Evolutionary conservation across 2,797 vertebrate species (phyloP).

Genomic region (Melanogrammus aeglefinus): DNA sequence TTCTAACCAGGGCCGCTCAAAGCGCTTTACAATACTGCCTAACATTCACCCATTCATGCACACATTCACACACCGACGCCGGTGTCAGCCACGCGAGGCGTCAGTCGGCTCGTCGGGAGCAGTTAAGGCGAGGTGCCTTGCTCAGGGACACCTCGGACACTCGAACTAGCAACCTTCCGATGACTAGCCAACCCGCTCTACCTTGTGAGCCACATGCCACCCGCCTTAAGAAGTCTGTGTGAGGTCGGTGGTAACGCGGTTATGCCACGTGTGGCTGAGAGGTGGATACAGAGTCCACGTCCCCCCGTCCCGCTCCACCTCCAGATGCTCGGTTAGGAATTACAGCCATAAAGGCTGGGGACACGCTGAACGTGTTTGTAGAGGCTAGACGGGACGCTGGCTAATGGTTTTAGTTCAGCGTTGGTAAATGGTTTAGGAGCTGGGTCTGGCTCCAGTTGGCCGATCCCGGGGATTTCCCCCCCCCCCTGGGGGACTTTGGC

Average conservation of each 20-base stretch:
- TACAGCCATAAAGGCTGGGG: conserved; percentile 14
- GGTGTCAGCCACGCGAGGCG: no score
- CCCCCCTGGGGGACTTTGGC: not conserved
- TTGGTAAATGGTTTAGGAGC: conserved; percentile 1
- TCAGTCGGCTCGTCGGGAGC: no score
- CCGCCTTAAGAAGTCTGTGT: not conserved
- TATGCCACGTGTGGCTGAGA: not conserved
- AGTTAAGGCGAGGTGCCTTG: no score
- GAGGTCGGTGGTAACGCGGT: not conserved
- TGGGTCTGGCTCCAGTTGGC: not conserved
- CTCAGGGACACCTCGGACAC: no score
- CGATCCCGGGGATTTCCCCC: not conserved
- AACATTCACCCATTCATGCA: no score
- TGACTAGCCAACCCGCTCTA: no score
- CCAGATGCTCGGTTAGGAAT: conserved; percentile 25
- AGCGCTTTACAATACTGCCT: no score
- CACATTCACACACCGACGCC: no score
- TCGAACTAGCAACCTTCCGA: no score
- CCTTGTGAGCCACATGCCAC: no score
- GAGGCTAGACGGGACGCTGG: not conserved
- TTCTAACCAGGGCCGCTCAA: no score
- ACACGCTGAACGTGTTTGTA: not conserved
- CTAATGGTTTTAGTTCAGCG: not conserved
- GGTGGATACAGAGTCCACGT: conserved; percentile 37
- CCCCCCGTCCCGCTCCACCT: not conserved